Evolutionary conservation across 2,888 invertebrate species (phyloP).

Genomic region (Mechanitis messenoides): DNA sequence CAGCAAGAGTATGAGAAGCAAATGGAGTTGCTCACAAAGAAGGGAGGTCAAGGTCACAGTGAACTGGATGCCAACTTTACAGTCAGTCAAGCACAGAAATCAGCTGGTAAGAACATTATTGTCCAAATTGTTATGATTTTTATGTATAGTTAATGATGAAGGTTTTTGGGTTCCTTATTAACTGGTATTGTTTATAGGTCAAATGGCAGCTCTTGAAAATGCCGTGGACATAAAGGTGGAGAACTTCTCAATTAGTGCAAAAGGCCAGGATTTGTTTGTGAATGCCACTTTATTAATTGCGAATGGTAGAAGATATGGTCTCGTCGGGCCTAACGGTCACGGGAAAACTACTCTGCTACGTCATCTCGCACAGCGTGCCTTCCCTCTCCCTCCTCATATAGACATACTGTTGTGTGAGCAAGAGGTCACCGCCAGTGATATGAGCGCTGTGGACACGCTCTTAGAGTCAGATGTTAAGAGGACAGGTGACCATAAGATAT

Average conservation of each 20-base stretch:
- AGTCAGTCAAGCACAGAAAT: slow-evolving; percentile 89
- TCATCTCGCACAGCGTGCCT: slow-evolving; percentile 92
- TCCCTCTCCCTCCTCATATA: slow-evolving; percentile 96
- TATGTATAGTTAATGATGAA: background rate
- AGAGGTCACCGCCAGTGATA: slow-evolving; percentile 97
- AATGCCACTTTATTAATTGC: slow-evolving; percentile 97
- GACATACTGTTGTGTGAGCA: slow-evolving; percentile 97
- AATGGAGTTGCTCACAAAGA: slow-evolving; percentile 88
- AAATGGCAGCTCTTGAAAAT: slow-evolving; percentile 89
- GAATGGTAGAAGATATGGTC: slow-evolving; percentile 94
- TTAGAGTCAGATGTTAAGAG: slow-evolving; percentile 95
- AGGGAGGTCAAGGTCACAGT: slow-evolving; percentile 92
- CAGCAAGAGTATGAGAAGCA: slow-evolving; percentile 92
- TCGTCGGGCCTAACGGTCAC: slow-evolving; percentile 99
- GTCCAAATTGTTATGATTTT: slow-evolving; percentile 4
- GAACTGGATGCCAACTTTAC: slow-evolving; percentile 96
- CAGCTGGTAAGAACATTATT: slow-evolving; percentile 65
- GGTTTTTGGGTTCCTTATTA: background rate
- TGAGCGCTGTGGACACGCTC: slow-evolving; percentile 94
- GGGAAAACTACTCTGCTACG: slow-evolving; percentile 98
- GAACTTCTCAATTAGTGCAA: slow-evolving; percentile 97
- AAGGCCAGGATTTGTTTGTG: slow-evolving; percentile 97
- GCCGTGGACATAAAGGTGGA: slow-evolving; percentile 99
- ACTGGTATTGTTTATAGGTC: slow-evolving; percentile 56
- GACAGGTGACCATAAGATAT: slow-evolving; percentile 62